Conservation (phyloP, 2,888 invertebrate species). For the Drosophila prolongata region DNA sequence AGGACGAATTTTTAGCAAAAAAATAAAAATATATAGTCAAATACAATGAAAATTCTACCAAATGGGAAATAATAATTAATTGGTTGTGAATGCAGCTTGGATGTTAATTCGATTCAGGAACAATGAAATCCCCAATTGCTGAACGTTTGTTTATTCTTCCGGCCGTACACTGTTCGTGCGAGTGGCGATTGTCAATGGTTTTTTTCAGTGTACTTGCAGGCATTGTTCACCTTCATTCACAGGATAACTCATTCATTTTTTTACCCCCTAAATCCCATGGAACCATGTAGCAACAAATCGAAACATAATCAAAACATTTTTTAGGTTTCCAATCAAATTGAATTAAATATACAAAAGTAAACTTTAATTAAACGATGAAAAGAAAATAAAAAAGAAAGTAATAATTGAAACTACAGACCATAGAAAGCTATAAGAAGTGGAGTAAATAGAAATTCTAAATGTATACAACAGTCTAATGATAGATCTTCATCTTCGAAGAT, state of each 20-base stretch:
- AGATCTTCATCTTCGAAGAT: slow-evolving; percentile 45
- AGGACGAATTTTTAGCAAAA: slow-evolving; percentile 36
- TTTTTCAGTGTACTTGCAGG: slow-evolving; percentile 64
- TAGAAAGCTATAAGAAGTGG: slow-evolving; percentile 49
- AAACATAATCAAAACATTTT: slow-evolving; percentile 77
- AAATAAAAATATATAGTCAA: slow-evolving; percentile 18
- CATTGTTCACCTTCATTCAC: slow-evolving; percentile 28
- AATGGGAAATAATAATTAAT: slow-evolving; percentile 67
- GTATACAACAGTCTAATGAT: slow-evolving; percentile 60
- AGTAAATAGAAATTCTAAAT: slow-evolving; percentile 60
- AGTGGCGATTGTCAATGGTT: slow-evolving; percentile 24
- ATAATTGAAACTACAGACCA: slow-evolving; percentile 45
- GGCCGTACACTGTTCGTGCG: slow-evolving; percentile 21
- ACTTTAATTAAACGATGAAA: slow-evolving; percentile 53
- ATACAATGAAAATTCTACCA: slow-evolving; percentile 42
- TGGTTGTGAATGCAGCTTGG: slow-evolving; percentile 78
- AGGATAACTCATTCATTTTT: slow-evolving; percentile 20
- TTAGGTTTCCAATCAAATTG: slow-evolving; percentile 79
- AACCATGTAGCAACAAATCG: slow-evolving; percentile 63
- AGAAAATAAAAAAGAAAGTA: slow-evolving; percentile 37
- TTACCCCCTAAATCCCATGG: slow-evolving; percentile 30
- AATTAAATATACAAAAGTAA: slow-evolving; percentile 60
- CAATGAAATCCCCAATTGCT: slow-evolving; percentile 60
- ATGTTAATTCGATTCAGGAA: slow-evolving; percentile 69
- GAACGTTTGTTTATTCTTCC: slow-evolving; percentile 48